Conservation (phyloP, 2,888 invertebrate genomes). For the Callosobruchus maculatus region DNA sequence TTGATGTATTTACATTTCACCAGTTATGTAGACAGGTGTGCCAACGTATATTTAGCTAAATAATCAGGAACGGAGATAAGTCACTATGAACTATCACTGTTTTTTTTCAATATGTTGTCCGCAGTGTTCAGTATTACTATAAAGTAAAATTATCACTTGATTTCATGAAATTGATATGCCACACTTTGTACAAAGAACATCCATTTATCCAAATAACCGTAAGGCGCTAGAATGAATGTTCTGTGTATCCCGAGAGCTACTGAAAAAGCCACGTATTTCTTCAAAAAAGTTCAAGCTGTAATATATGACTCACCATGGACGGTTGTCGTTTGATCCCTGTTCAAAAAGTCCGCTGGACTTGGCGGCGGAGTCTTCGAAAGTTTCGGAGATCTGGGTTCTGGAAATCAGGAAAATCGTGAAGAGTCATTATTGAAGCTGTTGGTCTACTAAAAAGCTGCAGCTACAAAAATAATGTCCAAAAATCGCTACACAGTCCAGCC, state of each 20-base stretch:
- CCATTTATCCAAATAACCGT: constrained; percentile 14
- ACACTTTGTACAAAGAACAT: constrained; percentile 36
- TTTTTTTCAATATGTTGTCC: too few relatives aligned
- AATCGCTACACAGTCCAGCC: too few relatives aligned
- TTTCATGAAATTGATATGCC: constrained; percentile 36
- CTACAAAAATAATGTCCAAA: too few relatives aligned
- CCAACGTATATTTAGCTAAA: too few relatives aligned
- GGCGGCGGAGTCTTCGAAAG: constrained; percentile 69
- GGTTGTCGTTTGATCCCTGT: constrained; percentile 45
- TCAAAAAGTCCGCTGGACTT: constrained; percentile 64
- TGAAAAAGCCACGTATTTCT: constrained; percentile 19
- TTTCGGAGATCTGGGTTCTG: constrained; percentile 60
- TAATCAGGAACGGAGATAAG: too few relatives aligned
- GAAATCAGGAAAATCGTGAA: constrained; percentile 25
- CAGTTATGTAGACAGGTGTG: too few relatives aligned
- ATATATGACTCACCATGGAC: constrained; percentile 42
- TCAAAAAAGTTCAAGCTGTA: constrained; percentile 15
- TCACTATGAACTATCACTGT: too few relatives aligned
- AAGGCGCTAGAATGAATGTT: not conserved
- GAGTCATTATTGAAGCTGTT: too few relatives aligned
- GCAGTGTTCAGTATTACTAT: too few relatives aligned
- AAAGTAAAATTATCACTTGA: too few relatives aligned
- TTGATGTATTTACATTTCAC: too few relatives aligned
- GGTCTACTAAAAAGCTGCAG: too few relatives aligned
- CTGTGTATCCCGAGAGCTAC: constrained; percentile 7